Percentiles rank a stretch among this genome's conserved stretches.
phyloP scores from a whole-genome alignment of 1,140 invertebrate species.

The Drosophila teissieri region DNA sequence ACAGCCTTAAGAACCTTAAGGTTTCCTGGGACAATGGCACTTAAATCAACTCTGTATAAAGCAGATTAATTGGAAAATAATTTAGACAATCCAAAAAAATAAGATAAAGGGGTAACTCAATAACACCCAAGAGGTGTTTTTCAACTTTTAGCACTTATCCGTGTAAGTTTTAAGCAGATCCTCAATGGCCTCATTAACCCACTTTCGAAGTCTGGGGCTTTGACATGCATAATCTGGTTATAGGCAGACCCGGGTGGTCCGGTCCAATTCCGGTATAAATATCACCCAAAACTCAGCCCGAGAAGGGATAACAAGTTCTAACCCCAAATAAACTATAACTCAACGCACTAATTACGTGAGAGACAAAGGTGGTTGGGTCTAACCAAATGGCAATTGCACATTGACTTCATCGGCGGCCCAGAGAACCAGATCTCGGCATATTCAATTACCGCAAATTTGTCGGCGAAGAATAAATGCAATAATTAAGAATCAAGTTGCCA shows the following conservation, averaged over 20 bases:
- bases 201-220: slow-evolving; percentile 27
- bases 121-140: slow-evolving; percentile 4
- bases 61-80: slow-evolving; percentile 34
- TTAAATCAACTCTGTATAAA: background rate
- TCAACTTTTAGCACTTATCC: slow-evolving; percentile 3
- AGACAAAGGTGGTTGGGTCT: slow-evolving; percentile 59
- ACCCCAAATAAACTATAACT: slow-evolving; percentile 68
- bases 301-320: slow-evolving; percentile 62
- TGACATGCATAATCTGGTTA: slow-evolving; percentile 48
- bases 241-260: slow-evolving; percentile 30
- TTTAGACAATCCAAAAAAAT: background rate
- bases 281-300: slow-evolving; percentile 28
- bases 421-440: slow-evolving; percentile 64
- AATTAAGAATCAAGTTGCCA: slow-evolving; percentile 79
- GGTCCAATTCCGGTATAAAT: slow-evolving; percentile 20
- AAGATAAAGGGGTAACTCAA: background rate
- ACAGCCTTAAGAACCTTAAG: no score
- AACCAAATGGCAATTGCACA: slow-evolving; percentile 61
- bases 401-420: slow-evolving; percentile 63
- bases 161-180: slow-evolving; percentile 24
- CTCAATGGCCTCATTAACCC: slow-evolving; percentile 60
- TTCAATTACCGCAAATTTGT: slow-evolving; percentile 83
- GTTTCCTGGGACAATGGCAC: background rate
- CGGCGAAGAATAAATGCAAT: slow-evolving; percentile 78
- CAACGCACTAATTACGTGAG: slow-evolving; percentile 72